A percentile compares a stretch with the other conserved stretches of the same genome.
Evolutionary conservation across 2,797 vertebrate species (phyloP).

Genomic region (Bradypodion ventrale): DNA sequence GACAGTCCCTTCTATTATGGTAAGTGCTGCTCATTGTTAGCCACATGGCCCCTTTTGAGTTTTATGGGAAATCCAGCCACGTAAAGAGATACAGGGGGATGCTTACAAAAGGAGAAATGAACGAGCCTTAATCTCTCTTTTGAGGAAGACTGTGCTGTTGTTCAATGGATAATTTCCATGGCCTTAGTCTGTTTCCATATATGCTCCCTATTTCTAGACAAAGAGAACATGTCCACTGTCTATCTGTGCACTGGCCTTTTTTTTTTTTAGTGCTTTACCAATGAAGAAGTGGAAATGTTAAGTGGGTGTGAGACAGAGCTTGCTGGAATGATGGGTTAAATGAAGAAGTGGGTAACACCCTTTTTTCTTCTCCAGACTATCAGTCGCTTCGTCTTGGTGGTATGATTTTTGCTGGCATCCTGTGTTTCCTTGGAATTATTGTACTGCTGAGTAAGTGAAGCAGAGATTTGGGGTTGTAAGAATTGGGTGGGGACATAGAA

Average conservation of each 20-base stretch:
- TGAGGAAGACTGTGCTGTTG: neutral
- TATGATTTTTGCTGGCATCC: slow-evolving; percentile 58
- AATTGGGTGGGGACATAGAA: neutral
- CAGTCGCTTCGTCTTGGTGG: slow-evolving; percentile 57
- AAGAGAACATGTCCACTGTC: too few species aligned
- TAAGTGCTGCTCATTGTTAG: slow-evolving; percentile 37
- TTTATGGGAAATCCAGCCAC: neutral
- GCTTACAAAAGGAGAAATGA: neutral
- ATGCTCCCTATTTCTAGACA: too few species aligned
- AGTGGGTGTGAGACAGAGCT: neutral
- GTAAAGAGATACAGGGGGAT: neutral
- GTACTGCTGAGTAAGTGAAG: slow-evolving; percentile 68
- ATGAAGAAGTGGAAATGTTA: neutral
- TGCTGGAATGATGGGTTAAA: neutral
- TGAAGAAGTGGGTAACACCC: neutral
- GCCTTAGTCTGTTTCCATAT: neutral
- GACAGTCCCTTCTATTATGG: slow-evolving; percentile 66
- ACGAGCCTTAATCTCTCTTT: neutral
- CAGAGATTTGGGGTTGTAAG: too few species aligned
- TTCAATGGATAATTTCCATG: neutral
- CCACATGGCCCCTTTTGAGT: neutral
- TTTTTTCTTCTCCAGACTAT: slow-evolving; percentile 62
- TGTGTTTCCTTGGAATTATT: slow-evolving; percentile 64
- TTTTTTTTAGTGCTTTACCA: neutral
- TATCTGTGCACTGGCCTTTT: too few species aligned